Evolutionary conservation across 2,888 invertebrate species (phyloP).

Genomic region (Scrobipalpa costella): DNA sequence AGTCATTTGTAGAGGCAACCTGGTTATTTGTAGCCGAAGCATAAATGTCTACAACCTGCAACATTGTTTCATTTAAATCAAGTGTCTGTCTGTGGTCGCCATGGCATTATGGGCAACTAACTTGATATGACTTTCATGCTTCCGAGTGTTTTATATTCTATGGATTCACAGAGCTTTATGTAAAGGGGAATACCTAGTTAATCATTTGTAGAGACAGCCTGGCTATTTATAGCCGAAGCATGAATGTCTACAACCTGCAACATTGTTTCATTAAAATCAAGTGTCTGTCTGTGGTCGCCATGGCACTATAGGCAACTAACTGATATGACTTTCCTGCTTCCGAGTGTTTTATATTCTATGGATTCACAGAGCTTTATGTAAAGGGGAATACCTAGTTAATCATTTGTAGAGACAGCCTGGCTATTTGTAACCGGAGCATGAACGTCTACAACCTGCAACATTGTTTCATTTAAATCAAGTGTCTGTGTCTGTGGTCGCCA

Average conservation of each 20-base stretch:
- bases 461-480: background rate
- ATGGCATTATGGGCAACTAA: background rate
- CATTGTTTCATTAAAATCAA: background rate
- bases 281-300: background rate
- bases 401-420: no score
- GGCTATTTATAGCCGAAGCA: background rate
- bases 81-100: background rate
- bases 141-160: no score
- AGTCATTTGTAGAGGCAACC: no score
- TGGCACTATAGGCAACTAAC: no score
- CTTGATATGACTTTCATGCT: no score
- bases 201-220: no score
- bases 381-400: no score
- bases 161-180: no score
- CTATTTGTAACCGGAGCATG: background rate
- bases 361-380: no score
- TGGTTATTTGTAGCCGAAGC: background rate
- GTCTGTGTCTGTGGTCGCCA: background rate
- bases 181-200: no score
- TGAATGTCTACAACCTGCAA: background rate
- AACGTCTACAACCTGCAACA: background rate
- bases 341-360: no score
- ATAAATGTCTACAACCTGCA: background rate
- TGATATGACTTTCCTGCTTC: no score
- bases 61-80: background rate